phyloP scores from a whole-genome alignment of 2,888 invertebrate genomes.

The Formica aserva region DNA sequence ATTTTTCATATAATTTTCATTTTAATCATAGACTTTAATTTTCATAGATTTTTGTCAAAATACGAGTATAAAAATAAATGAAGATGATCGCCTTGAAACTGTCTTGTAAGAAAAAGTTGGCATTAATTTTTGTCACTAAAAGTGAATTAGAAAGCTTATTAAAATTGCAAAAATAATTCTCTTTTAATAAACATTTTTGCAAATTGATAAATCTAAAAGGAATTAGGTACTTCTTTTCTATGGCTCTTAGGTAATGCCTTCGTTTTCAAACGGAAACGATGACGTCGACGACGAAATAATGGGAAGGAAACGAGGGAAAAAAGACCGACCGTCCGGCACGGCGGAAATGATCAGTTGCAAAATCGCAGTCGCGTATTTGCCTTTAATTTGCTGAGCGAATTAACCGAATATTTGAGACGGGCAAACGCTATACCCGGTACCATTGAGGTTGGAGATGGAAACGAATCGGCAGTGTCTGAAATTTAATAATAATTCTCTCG shows the following conservation, averaged over 20 bases:
- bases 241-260: constrained; percentile 7
- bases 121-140: background rate
- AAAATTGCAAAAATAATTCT: constrained; percentile 11
- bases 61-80: background rate
- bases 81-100: background rate
- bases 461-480: constrained; percentile 63
- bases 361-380: constrained; percentile 76
- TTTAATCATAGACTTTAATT: no score
- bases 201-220: constrained; percentile 7
- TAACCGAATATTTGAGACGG: constrained; percentile 73
- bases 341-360: constrained; percentile 71
- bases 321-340: constrained; percentile 16
- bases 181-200: background rate
- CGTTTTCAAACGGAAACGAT: background rate
- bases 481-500: constrained; percentile 74
- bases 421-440: constrained; percentile 62
- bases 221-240: background rate
- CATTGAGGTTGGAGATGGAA: constrained; percentile 40
- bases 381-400: constrained; percentile 79
- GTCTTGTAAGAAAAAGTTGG: background rate
- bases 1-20: background rate
- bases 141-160: background rate
- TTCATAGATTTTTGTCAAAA: background rate
- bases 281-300: constrained; percentile 29
- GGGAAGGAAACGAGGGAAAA: constrained; percentile 19